Evolutionary conservation across 2,888 invertebrate genomes (phyloP).

Genomic region (Mycalesis mineus): DNA sequence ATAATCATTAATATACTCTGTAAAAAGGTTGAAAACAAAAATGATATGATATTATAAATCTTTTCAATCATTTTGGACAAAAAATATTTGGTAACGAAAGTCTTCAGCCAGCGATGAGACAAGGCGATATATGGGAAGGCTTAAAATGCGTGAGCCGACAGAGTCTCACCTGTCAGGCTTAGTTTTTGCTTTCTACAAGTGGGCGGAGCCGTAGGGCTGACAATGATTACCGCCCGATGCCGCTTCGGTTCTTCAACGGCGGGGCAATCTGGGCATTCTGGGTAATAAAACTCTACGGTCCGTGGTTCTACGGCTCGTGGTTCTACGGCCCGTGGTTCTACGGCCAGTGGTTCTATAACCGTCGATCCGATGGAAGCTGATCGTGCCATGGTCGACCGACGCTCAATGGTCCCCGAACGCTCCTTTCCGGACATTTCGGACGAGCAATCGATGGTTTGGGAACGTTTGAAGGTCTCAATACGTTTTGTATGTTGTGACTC

Average conservation of each 20-base stretch:
- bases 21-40: too few species aligned
- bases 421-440: conserved; percentile 20
- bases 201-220: conserved; percentile 80
- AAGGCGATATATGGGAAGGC: conserved; percentile 21
- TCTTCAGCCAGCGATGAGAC: conserved; percentile 28
- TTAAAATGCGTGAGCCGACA: conserved; percentile 37
- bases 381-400: conserved; percentile 12
- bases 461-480: conserved; percentile 43
- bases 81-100: conserved; percentile 19
- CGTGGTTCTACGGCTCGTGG: conserved; percentile 9
- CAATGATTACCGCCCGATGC: conserved; percentile 80
- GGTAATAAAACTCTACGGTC: conserved; percentile 14
- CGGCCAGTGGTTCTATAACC: conserved; percentile 9
- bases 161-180: conserved; percentile 80
- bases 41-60: too few species aligned
- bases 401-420: conserved; percentile 17
- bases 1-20: too few species aligned
- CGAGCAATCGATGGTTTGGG: conserved; percentile 37
- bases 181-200: conserved; percentile 83
- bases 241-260: conserved; percentile 44
- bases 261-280: conserved; percentile 20
- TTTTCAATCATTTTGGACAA: background rate
- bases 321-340: conserved; percentile 17
- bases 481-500: conserved; percentile 48
- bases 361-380: conserved; percentile 20